Base-by-base conservation (phyloP, 1,140 invertebrate genomes). In the Drosophila pachea region DNA sequence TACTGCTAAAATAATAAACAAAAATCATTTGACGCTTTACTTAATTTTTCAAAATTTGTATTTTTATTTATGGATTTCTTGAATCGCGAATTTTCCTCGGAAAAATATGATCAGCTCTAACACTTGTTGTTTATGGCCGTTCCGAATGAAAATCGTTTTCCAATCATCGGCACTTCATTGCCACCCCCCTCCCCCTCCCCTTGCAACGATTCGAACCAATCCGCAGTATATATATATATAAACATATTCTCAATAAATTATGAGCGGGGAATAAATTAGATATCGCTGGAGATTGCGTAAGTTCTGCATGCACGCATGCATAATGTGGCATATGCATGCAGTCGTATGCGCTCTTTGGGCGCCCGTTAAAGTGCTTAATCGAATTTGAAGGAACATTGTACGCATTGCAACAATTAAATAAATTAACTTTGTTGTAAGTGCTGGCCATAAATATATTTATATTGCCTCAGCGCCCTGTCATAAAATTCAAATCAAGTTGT, bases 341-440 rank as follows among this genome's bases (percentile, higher is more conserved):
- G n/a, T n/a, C n/a, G n/a, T n/a, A 53, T 67, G 56, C 50, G 32
- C 35, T 50, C 12, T 58, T 68, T 62, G 8, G 47, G 52, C 14
- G 48, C 56, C 68, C 69, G 58, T 72, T 42, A 72, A 68, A 62
- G 52, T 58, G 47, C 16, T 42, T 54, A 66, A 60, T 47, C 62
- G 42, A 70, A 70, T 52, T 56, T 48, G 56, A 16, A 49, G 32
- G 33, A 29, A 29, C 47, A 42, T 55, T 74, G 72, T 74, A 45
- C 56, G 43, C 47, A 52, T n/a, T 60, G 65, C 73, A 76, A 79
- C 79, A 86, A 86, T 86, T 81, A 79, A 86, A 86, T 86, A 86
- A 86, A 86, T 86, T 86, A 86, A 86, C 67, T 86, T 86, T 77
- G 81, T 86, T 86, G 81, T 86, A 86, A 86, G 81, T 81, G 81